Conservation (phyloP, 2,888 invertebrate genomes). For the Scaeva pyrastri region DNA sequence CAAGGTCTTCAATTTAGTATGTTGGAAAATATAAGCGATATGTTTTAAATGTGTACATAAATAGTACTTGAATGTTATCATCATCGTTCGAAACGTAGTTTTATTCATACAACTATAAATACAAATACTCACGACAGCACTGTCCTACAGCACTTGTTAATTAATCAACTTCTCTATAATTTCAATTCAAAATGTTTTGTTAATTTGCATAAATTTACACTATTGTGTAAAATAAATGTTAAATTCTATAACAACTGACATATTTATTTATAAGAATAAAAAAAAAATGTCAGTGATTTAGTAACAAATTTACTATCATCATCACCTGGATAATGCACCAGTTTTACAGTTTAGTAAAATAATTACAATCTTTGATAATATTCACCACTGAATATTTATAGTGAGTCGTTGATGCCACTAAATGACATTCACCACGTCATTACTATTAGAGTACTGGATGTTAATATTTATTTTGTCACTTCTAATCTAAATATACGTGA, state of each 20-base stretch:
- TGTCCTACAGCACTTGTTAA: constrained; percentile 42
- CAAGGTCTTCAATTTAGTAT: background rate
- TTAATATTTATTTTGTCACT: no score
- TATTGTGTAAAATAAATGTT: background rate
- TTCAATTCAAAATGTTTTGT: constrained; percentile 51
- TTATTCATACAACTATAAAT: background rate
- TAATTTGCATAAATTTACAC: constrained; percentile 33
- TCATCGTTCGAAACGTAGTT: constrained; percentile 14
- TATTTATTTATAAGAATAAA: no score
- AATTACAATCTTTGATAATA: no score
- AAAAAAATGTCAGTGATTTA: no score
- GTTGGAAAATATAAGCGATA: background rate
- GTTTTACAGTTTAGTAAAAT: no score
- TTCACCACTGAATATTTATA: no score
- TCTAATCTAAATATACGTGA: no score
- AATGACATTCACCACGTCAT: no score
- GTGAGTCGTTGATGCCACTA: no score
- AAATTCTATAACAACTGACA: background rate
- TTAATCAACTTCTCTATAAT: constrained; percentile 54
- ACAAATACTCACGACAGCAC: background rate
- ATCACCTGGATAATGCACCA: no score
- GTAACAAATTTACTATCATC: no score
- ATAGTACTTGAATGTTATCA: constrained; percentile 4
- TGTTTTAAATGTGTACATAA: background rate
- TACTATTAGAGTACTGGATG: no score